Conservation (phyloP, 2,888 invertebrate species). For the Leucoptera coffeella region DNA sequence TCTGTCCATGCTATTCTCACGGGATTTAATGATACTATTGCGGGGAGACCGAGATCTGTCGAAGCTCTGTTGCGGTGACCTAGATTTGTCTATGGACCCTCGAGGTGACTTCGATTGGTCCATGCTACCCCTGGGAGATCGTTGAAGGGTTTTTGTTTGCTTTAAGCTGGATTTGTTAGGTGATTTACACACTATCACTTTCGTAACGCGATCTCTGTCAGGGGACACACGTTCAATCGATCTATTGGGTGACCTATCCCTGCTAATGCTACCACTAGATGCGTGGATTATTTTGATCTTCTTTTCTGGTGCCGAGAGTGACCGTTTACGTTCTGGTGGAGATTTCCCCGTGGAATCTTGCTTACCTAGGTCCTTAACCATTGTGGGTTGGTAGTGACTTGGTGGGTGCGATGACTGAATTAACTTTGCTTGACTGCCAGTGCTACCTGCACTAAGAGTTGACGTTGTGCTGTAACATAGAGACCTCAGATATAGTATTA, state of each 20-base stretch:
- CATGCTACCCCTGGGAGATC: slow-evolving; percentile 52
- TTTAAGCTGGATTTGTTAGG: slow-evolving; percentile 43
- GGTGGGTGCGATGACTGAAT: slow-evolving; percentile 93
- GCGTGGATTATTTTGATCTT: slow-evolving; percentile 47
- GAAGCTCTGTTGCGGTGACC: slow-evolving; percentile 52
- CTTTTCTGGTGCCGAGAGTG: slow-evolving; percentile 19
- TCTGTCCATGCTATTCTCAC: slow-evolving; percentile 36
- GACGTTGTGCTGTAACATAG: slow-evolving; percentile 74
- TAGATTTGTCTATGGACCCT: slow-evolving; percentile 50
- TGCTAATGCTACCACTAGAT: slow-evolving; percentile 43
- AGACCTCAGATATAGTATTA: no score
- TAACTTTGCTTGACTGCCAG: slow-evolving; percentile 86
- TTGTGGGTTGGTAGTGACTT: slow-evolving; percentile 83
- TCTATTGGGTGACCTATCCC: slow-evolving; percentile 36
- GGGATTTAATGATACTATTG: slow-evolving; percentile 43
- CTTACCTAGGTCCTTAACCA: slow-evolving; percentile 88
- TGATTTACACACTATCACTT: slow-evolving; percentile 45
- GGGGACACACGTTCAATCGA: slow-evolving; percentile 18
- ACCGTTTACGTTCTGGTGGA: slow-evolving; percentile 31
- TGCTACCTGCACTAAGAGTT: slow-evolving; percentile 89
- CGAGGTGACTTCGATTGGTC: slow-evolving; percentile 44
- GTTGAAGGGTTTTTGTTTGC: slow-evolving; percentile 28
- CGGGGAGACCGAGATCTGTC: slow-evolving; percentile 43
- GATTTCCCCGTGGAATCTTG: slow-evolving; percentile 48
- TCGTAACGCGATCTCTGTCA: slow-evolving; percentile 39